These are phyloP conservation scores for Leptinotarsa rubiginosa DNA, from an alignment of 2,888 invertebrate genomes.

Conservation along the genomic window DNA sequence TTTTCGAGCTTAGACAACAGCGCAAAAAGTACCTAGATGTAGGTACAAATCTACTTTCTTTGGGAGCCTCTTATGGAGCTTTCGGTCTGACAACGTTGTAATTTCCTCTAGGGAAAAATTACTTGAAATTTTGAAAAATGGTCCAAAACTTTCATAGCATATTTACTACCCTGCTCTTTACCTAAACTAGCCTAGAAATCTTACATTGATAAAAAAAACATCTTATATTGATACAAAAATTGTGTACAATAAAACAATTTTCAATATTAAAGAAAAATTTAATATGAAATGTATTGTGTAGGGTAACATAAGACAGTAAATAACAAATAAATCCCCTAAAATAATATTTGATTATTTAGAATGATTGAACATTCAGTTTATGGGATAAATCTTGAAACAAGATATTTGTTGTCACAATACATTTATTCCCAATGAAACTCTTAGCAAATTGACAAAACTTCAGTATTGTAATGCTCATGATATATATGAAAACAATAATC, in stretches of 20 bases:
- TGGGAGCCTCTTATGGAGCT: too few relatives aligned
- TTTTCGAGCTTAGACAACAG: too few relatives aligned
- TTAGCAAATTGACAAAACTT: background rate
- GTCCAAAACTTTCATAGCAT: too few relatives aligned
- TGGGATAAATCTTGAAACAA: background rate
- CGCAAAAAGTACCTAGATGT: too few relatives aligned
- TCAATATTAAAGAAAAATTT: conserved; percentile 12
- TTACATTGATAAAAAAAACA: too few relatives aligned
- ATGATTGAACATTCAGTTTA: background rate
- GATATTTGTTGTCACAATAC: background rate
- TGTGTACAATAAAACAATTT: background rate
- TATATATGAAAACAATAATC: background rate
- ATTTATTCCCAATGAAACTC: background rate
- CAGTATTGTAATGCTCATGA: background rate
- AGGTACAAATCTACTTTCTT: too few relatives aligned
- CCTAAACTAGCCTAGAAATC: too few relatives aligned
- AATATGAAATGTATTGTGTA: conserved; percentile 17
- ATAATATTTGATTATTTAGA: background rate
- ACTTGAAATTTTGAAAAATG: too few relatives aligned
- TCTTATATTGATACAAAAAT: too few relatives aligned
- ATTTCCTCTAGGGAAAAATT: too few relatives aligned
- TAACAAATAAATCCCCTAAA: conserved; percentile 15
- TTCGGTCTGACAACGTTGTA: too few relatives aligned
- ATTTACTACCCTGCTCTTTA: too few relatives aligned
- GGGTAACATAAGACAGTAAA: conserved; percentile 15